Percentiles rank a stretch among this genome's conserved stretches.
These are phyloP conservation scores for Microctonus aethiopoides DNA, from an alignment of 2,888 invertebrate species.

Conservation along the genomic window DNA sequence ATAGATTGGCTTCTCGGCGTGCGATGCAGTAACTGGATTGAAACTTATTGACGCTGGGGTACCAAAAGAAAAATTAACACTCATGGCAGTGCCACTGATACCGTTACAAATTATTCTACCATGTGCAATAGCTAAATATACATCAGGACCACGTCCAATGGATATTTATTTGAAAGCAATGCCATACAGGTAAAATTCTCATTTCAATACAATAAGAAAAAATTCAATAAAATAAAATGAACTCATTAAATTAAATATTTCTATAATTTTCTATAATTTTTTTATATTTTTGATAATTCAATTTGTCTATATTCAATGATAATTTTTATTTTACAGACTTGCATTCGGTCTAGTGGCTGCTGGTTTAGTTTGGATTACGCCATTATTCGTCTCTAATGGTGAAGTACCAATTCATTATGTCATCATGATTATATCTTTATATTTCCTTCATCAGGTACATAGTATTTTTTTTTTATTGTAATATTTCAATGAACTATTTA, in stretches of 20 bases:
- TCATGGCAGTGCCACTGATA: conserved; percentile 92
- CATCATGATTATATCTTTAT: conserved; percentile 78
- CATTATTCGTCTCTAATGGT: conserved; percentile 75
- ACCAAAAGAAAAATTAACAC: conserved; percentile 92
- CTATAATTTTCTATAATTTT: too few relatives aligned
- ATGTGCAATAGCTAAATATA: conserved; percentile 83
- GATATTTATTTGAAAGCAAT: conserved; percentile 89
- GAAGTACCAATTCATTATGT: conserved; percentile 82
- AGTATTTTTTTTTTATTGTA: not conserved
- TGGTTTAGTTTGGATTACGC: conserved; percentile 86
- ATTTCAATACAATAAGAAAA: not conserved
- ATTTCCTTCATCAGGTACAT: conserved; percentile 89
- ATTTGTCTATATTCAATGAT: not conserved
- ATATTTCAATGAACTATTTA: conserved; percentile 3
- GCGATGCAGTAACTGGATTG: conserved; percentile 93
- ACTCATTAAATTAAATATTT: too few relatives aligned
- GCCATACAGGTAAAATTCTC: conserved; percentile 74
- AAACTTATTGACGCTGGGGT: conserved; percentile 97
- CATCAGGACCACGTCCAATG: conserved; percentile 89
- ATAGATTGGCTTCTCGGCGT: conserved; percentile 94
- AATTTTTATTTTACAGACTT: conserved; percentile 70
- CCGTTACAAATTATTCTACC: conserved; percentile 95
- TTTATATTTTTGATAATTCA: not conserved
- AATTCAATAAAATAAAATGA: too few relatives aligned
- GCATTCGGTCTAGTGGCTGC: conserved; percentile 87